These are phyloP conservation scores for Propithecus coquereli DNA, from an alignment of 2,113 vertebrate genomes.

Conservation along the genomic window DNA sequence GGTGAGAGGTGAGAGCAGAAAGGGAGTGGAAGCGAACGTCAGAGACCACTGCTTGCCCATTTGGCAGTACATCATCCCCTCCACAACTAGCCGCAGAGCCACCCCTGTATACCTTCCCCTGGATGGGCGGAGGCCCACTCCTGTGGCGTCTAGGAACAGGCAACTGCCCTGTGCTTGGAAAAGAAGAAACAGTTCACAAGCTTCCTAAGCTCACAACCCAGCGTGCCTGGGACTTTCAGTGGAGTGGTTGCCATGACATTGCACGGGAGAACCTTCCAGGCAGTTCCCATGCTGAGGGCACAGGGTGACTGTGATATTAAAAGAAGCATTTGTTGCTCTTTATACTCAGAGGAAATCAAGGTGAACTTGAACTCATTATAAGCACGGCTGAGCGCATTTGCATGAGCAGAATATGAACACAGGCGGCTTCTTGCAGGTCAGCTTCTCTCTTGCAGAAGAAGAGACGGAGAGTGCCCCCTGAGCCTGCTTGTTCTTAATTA, in stretches of 20 bases:
- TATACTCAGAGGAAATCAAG: conserved; percentile 77
- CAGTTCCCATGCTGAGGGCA: conserved; percentile 56
- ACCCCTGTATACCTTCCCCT: neutral
- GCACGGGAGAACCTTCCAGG: conserved; percentile 60
- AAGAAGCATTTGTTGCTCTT: conserved; percentile 60
- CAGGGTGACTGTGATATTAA: neutral
- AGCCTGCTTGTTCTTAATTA: neutral
- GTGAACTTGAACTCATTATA: conserved; percentile 70
- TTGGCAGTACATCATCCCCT: no score
- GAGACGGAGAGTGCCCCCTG: neutral
- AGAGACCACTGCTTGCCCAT: neutral
- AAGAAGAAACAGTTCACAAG: neutral
- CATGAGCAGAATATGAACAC: conserved; percentile 49
- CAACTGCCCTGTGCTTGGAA: neutral
- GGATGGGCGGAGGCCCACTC: no score
- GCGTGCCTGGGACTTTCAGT: neutral
- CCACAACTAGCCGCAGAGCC: neutral
- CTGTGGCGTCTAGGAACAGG: neutral
- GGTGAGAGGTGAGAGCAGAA: fast-evolving
- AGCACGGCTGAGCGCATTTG: conserved; percentile 63
- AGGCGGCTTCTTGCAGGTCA: neutral
- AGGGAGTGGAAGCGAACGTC: fast-evolving
- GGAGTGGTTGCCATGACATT: conserved; percentile 64
- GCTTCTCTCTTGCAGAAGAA: neutral
- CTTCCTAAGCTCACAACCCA: neutral